Evolutionary conservation across 2,797 vertebrate species (phyloP), one percentile per base, ranked within the genome.

Genomic region (Pogoniulus pusillus): DNA sequence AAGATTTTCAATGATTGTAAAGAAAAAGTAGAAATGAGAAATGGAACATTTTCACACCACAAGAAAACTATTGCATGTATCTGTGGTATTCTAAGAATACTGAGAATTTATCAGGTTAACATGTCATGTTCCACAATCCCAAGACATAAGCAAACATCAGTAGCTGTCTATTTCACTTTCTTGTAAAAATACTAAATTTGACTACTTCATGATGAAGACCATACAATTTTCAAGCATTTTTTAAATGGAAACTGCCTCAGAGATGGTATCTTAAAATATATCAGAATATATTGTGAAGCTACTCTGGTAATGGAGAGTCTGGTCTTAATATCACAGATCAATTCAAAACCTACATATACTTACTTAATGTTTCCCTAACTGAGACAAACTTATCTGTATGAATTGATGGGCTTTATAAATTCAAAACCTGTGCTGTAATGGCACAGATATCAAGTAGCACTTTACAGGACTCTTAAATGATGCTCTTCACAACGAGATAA

Each of bases 381-480:
- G 34, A 74, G 35, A 32, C 7, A 85, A 84, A 43, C 8, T 55
- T 9, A 59, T 18, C 32, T 24, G 6, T 68, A 55, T 55, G 16
- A 64, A 26, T 4, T 37, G 9, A 43, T 22, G 30, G 66, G 29
- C 16, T 71, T 59, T 35, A 43, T 71, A 73, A 57, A 73, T 16
- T 54, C 19, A 65, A 79, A 70, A 54, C 54, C 49, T 74, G 39
- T 54, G 1, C 35, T 39, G 1, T 45, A 51, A 13, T 41, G 27
- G 59, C 43, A 34, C 59, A 47, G 47, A 15, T 29, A 74, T 3
- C 7, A 62, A 45, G 15, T 24, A 58, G 9, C 0, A 0, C 6
- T 55, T 71, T 81, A 69, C 27, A 30, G 55, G 7, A 72, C 59
- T 34, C 13, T 79, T 90, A 92, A 79, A 83, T 83, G 2, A 17